A percentile compares a stretch with the other conserved stretches of the same genome.
Evolutionary conservation across 2,113 vertebrate species (phyloP).

Genomic region (Caranx ignobilis): DNA sequence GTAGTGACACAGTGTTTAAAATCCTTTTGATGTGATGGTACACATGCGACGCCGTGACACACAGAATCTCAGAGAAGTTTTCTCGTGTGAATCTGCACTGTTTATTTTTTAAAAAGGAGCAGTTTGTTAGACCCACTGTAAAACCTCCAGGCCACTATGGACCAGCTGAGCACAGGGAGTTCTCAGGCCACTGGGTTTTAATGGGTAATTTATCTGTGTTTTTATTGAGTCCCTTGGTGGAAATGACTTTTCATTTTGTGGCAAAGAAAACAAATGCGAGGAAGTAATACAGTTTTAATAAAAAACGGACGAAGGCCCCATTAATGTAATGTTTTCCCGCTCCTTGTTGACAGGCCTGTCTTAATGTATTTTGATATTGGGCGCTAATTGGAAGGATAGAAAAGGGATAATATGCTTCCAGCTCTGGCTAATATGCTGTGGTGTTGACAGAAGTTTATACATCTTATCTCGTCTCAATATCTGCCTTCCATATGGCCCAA

Average conservation of each 20-base stretch:
- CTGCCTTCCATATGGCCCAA: slow-evolving; percentile 81
- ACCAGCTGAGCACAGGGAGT: slow-evolving; percentile 41
- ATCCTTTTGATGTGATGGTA: slow-evolving; percentile 39
- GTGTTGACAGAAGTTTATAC: slow-evolving; percentile 87
- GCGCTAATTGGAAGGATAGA: slow-evolving; percentile 81
- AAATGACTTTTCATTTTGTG: slow-evolving; percentile 74
- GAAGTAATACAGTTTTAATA: slow-evolving; percentile 75
- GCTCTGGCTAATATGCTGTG: slow-evolving; percentile 82
- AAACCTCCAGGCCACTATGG: slow-evolving; percentile 39
- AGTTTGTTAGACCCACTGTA: slow-evolving; percentile 29
- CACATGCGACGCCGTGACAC: not conserved
- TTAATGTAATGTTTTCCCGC: slow-evolving; percentile 63
- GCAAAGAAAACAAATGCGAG: slow-evolving; percentile 86
- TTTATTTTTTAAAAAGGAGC: slow-evolving; percentile 50
- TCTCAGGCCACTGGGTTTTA: slow-evolving; percentile 44
- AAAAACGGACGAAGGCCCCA: slow-evolving; percentile 47
- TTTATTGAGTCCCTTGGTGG: slow-evolving; percentile 64
- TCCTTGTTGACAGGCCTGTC: slow-evolving; percentile 63
- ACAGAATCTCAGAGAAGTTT: slow-evolving; percentile 25
- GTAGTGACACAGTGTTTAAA: slow-evolving; percentile 40
- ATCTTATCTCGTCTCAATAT: slow-evolving; percentile 88
- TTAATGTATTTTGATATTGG: slow-evolving; percentile 82
- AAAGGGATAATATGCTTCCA: slow-evolving; percentile 80
- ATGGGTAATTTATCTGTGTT: slow-evolving; percentile 58
- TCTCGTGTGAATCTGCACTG: slow-evolving; percentile 41